phyloP scores from a whole-genome alignment of 2,888 invertebrate genomes.

The Machimus atricapillus region DNA sequence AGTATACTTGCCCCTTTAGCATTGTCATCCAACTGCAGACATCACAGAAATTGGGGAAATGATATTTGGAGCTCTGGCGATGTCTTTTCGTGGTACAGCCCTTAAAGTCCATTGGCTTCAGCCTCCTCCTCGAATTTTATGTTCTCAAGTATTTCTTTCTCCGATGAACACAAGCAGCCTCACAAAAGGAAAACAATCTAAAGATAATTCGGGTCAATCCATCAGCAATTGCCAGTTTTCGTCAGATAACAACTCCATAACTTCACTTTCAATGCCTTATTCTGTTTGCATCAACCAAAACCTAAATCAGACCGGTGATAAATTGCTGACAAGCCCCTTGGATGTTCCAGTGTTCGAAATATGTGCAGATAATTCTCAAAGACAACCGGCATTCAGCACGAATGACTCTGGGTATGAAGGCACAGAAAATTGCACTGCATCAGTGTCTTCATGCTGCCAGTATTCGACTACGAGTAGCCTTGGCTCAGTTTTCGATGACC shows the following conservation, averaged over 20 bases:
- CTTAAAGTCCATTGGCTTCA: constrained; percentile 73
- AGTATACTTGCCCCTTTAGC: constrained; percentile 60
- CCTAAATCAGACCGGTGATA: constrained; percentile 37
- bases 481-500: constrained; percentile 59
- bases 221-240: constrained; percentile 51
- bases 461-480: constrained; percentile 61
- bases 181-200: background rate
- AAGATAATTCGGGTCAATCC: background rate
- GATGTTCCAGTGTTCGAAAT: constrained; percentile 54
- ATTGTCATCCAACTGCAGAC: constrained; percentile 71
- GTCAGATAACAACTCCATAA: constrained; percentile 59
- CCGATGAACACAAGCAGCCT: constrained; percentile 56
- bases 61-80: constrained; percentile 90
- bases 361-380: constrained; percentile 8
- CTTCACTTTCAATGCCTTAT: constrained; percentile 57
- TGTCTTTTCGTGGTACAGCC: constrained; percentile 87
- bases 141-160: constrained; percentile 70
- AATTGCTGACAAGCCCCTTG: constrained; percentile 53
- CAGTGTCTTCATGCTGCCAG: constrained; percentile 53
- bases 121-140: constrained; percentile 64
- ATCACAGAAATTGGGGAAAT: constrained; percentile 83
- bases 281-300: constrained; percentile 53
- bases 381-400: constrained; percentile 46
- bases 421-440: constrained; percentile 54
- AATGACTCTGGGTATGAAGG: constrained; percentile 58